These are phyloP conservation scores for Percopsis omiscomaycus DNA, from an alignment of 2,797 vertebrate species.

Conservation along the genomic window DNA sequence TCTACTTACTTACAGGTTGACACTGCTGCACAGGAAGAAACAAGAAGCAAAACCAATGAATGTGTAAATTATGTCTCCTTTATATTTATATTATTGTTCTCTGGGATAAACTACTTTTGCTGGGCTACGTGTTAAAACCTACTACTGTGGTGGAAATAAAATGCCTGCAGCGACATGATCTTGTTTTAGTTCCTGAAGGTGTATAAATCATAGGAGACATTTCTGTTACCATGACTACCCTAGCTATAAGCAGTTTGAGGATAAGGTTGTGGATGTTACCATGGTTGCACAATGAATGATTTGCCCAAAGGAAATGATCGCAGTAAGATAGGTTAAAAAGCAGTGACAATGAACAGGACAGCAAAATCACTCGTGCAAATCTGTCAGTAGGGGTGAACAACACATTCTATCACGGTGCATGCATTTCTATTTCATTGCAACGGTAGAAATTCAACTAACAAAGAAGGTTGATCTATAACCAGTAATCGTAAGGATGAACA, in stretches of 20 bases:
- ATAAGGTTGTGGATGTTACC: constrained; percentile 60
- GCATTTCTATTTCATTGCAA: too few relatives aligned
- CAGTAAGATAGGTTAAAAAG: constrained; percentile 32
- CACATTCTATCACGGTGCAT: too few relatives aligned
- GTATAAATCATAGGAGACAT: constrained; percentile 48
- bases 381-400: constrained; percentile 1
- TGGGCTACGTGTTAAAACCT: not conserved
- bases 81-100: too few relatives aligned
- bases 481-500: too few relatives aligned
- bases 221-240: constrained; percentile 71
- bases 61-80: not conserved
- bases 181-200: constrained; percentile 36
- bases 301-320: constrained; percentile 40
- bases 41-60: constrained; percentile 7
- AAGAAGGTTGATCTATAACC: too few relatives aligned
- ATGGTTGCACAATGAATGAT: constrained; percentile 59
- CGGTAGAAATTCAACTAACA: too few relatives aligned
- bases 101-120: not conserved
- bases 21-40: constrained; percentile 41
- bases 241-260: constrained; percentile 53
- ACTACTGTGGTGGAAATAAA: constrained; percentile 8
- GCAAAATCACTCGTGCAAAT: not conserved
- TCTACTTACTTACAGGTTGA: constrained; percentile 53
- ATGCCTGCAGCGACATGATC: constrained; percentile 17
- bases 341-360: constrained; percentile 21